Evolutionary conservation across 2,797 vertebrate species (phyloP), one percentile per base, ranked within the genome.

Genomic region (Nothura maculosa): DNA sequence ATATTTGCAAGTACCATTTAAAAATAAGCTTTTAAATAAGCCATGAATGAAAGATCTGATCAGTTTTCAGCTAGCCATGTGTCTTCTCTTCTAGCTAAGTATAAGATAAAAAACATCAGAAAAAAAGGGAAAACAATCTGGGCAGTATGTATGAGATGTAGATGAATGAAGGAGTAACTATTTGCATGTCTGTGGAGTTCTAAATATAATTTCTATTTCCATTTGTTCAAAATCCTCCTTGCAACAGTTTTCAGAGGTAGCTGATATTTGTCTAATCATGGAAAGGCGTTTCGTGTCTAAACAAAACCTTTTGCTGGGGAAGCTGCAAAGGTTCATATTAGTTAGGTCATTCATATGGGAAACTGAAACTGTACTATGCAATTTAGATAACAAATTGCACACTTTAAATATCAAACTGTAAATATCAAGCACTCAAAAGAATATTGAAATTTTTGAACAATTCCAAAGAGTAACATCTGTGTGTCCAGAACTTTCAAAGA

Each of bases 1-100:
- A 94, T 96, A 96, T 97, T 97, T 97, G 95, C 96, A 97, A 97
- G 96, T 96, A 95, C 87, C 95, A 94, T 97, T 97, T 94, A 96
- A 97, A 98, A 98, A 97, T 84, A 96, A 96, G 96, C 95, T 97
- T 97, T 96, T 97, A 96, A 97, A 97, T 48, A 48, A 48, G 47
- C 21, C 12, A 96, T 97, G 94, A 97, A 97, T 36, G 89, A 94
- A 96, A 87, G 79, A 90, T 96, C 93, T 96, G 96, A 95, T 96
- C 96, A 89, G 52, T 81, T 94, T 96, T 97, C 94, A 97, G 94
- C 82, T 96, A 96, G 94, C 89, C 85, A 92, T 90, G 77, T 94
- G 79, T 89, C 90, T 92, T 90, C 92, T 95, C 77, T 96, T 93
- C 78, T 16, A 22, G 61, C 60, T 77, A 47, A 45, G 92, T 92